Evolutionary conservation across 2,888 invertebrate species (phyloP).

Genomic region (Latrodectus elegans): DNA sequence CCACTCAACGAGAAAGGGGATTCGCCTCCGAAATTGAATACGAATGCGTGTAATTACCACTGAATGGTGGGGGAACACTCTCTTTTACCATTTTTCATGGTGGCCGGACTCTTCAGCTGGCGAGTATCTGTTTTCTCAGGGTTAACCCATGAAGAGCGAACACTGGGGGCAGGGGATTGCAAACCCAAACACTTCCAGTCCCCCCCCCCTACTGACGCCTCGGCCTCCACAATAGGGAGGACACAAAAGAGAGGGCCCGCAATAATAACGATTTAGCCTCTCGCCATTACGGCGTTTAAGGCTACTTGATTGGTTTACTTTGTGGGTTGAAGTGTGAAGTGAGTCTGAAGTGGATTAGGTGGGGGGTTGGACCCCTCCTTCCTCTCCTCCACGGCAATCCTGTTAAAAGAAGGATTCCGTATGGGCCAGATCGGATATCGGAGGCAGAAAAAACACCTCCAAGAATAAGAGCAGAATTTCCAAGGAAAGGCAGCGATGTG

Average conservation of each 20-base stretch:
- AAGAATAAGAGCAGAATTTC: not conserved
- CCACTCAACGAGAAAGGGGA: no score
- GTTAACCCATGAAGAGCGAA: slow-evolving; percentile 13
- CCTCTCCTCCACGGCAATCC: slow-evolving; percentile 30
- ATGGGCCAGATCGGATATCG: slow-evolving; percentile 32
- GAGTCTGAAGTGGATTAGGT: not conserved
- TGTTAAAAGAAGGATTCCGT: slow-evolving; percentile 21
- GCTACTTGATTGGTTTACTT: slow-evolving; percentile 66
- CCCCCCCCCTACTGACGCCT: not conserved
- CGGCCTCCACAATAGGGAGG: slow-evolving; percentile 8
- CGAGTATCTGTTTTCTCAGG: slow-evolving; percentile 58
- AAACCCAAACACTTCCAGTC: slow-evolving; percentile 52
- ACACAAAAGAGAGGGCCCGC: slow-evolving; percentile 27
- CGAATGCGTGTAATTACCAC: not conserved
- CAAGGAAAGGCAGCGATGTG: not conserved
- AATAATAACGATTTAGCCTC: slow-evolving; percentile 64
- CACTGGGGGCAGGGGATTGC: slow-evolving; percentile 6
- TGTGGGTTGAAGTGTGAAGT: slow-evolving; percentile 17
- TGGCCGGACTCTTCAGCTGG: slow-evolving; percentile 31
- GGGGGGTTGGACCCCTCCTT: slow-evolving; percentile 21
- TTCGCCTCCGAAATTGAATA: no score
- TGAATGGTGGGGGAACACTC: slow-evolving; percentile 3
- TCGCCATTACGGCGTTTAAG: slow-evolving; percentile 56
- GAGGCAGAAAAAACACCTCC: not conserved
- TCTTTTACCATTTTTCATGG: slow-evolving; percentile 1